Base-by-base conservation (phyloP, 2,113 vertebrate species). In the Myotis yumanensis region DNA sequence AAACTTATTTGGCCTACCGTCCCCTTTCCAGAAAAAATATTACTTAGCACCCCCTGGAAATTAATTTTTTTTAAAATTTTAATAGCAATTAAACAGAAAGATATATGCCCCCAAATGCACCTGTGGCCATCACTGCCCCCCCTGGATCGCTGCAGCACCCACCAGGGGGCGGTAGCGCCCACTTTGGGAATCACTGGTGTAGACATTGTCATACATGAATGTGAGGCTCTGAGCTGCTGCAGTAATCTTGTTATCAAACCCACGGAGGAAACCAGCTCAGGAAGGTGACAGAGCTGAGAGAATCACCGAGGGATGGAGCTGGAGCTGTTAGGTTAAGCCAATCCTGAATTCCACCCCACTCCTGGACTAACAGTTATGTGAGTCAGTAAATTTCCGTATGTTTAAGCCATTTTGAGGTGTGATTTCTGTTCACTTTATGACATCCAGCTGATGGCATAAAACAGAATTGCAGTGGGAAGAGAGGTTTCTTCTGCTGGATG, bases 371-470 rank as follows among this genome's bases (percentile, higher is more conserved):
- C 90, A 72, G n/a, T 62, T 84, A 14, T 3, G 17, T 86, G 66
- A 91, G 52, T 57, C 35, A 46, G 73, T 81, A 35, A n/a, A 35
- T 91, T 86, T 71, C 20, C 25, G 76, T 15, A 59, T 0, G 7
- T 88, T 88, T 84, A 95, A 84, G 79, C 16, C 69, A 59, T 84
- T 89, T 43, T 52, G 71, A 52, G 16, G 52, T 79, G 72, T 69
- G 43, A 92, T 88, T 84, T 89, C 62, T 92, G 30, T 84, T 89
- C 17, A 35, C 62, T 89, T 92, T 77, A 0, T 71, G 52, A 17
- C 30, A 64, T 77, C 62, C 10, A 30, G 14, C 43, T 79, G 85
- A 75, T 72, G 11, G 43, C 9, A 8, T 66, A 7, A 83, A 84
- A 52, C n/a, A 77, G 71, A 84, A 79, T 52, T 89, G 52, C 37